Base-by-base conservation (phyloP, 2,113 vertebrate species). In the Ahaetulla prasina region DNA sequence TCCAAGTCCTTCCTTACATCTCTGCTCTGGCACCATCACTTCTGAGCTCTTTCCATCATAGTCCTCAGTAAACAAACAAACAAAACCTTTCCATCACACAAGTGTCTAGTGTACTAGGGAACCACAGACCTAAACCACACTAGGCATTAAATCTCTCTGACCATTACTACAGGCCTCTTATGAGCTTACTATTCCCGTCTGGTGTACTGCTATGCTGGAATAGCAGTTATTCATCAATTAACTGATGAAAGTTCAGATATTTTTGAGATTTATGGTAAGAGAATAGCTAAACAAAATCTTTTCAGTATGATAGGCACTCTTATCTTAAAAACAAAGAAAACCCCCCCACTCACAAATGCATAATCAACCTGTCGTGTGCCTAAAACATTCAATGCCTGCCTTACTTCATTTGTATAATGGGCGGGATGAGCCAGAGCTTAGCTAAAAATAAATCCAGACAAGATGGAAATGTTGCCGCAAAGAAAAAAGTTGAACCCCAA, bases 201-300 rank as follows among this genome's bases (percentile, higher is more conserved):
- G 60, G 86, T 39, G 53, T 68, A 96, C 95, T 0, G 25, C 90
- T 94, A 49, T 0, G 14, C 85, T 93, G 93, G 88, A 94, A 92
- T 95, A 88, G 25, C 2, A 27, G 3, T 27, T 60, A 60, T 60
- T 60, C 23, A 60, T 60, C 55, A 95, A 95, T 27, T 94, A 92
- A 94, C 12, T 30, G 80, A 68, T 89, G 93, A 88, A 87, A 54
- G 55, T 55, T 3, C 25, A 35, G 14, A 45, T 63, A 14, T 55
- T 45, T 95, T 93, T 92, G 88, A 12, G 63, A 90, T 60, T 90
- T 43, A 7, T 60, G 92, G 90, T 49, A 95, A 86, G 57, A 89
- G 92, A 90, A 85, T 93, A 93, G 94, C 91, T 94, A 90, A 94
- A 91, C 91, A 91, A 92, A 95, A 80, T 93, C 94, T 90, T 93